phyloP scores from a whole-genome alignment of 2,797 vertebrate species.

The Thalassophryne amazonica region DNA sequence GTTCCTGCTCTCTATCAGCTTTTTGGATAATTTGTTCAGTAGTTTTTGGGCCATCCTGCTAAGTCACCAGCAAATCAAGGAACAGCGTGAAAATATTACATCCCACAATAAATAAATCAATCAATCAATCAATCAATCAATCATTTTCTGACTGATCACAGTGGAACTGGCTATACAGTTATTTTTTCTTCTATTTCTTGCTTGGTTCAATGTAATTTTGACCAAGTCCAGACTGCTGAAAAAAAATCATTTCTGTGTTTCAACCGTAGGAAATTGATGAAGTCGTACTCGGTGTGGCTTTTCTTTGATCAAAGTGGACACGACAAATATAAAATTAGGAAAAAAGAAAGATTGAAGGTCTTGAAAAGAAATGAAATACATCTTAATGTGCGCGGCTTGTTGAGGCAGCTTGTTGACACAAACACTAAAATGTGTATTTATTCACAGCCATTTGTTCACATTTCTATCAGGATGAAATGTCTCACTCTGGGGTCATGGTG shows the following conservation, averaged over 20 bases:
- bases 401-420: not conserved
- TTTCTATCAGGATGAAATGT: slow-evolving; percentile 26
- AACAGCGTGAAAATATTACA: too few species aligned
- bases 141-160: slow-evolving; percentile 72
- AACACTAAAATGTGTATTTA: slow-evolving; percentile 7
- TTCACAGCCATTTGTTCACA: slow-evolving; percentile 19
- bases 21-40: too few species aligned
- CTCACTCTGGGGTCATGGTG: not conserved
- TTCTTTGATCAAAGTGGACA: slow-evolving; percentile 59
- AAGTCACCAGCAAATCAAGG: too few species aligned
- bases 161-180: slow-evolving; percentile 57
- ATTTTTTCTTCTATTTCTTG: slow-evolving; percentile 3
- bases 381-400: slow-evolving; percentile 10
- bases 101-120: too few species aligned
- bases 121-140: slow-evolving; percentile 19
- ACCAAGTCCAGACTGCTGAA: slow-evolving; percentile 34
- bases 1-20: too few species aligned
- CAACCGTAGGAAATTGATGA: slow-evolving; percentile 50
- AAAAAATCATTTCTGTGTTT: slow-evolving; percentile 62
- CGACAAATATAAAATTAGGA: slow-evolving; percentile 64
- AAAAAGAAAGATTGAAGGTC: slow-evolving; percentile 55
- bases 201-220: slow-evolving; percentile 34
- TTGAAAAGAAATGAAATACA: slow-evolving; percentile 44
- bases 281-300: slow-evolving; percentile 59
- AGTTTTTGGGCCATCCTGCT: too few species aligned